These are phyloP conservation scores for Danio aesculapii DNA, from an alignment of 2,797 vertebrate species.

Conservation along the genomic window DNA sequence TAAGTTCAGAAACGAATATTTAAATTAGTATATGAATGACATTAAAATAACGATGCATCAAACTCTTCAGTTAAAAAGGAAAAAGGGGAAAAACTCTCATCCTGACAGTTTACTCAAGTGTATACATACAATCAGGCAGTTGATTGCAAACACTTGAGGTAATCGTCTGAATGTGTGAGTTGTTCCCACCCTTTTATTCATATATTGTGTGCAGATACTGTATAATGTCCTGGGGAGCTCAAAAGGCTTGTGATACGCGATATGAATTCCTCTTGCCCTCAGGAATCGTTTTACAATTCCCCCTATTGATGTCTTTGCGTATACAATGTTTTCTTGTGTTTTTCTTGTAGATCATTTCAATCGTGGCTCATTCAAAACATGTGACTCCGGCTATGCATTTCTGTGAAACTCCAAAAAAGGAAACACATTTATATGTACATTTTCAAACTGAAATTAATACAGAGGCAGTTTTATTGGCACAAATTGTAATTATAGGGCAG, in stretches of 20 bases:
- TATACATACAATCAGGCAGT: no score
- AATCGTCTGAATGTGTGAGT: background rate
- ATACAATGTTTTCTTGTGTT: background rate
- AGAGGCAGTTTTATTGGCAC: no score
- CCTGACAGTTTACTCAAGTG: no score
- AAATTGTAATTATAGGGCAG: no score
- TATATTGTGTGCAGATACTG: background rate
- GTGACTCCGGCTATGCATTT: background rate
- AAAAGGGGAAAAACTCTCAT: no score
- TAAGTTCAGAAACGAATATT: no score
- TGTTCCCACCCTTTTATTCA: background rate
- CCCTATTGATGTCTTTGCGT: background rate
- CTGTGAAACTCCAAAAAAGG: background rate
- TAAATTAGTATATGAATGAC: no score
- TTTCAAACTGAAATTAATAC: no score
- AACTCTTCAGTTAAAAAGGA: background rate
- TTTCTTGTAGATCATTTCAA: no score
- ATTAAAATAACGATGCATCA: background rate
- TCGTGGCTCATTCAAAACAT: background rate
- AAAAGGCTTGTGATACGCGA: background rate
- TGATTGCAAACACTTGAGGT: no score
- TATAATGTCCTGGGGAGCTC: background rate
- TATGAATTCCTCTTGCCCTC: background rate
- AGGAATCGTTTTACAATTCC: background rate
- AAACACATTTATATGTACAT: background rate